Conservation (phyloP, 2,113 vertebrate genomes). For the Mellivora capensis region DNA sequence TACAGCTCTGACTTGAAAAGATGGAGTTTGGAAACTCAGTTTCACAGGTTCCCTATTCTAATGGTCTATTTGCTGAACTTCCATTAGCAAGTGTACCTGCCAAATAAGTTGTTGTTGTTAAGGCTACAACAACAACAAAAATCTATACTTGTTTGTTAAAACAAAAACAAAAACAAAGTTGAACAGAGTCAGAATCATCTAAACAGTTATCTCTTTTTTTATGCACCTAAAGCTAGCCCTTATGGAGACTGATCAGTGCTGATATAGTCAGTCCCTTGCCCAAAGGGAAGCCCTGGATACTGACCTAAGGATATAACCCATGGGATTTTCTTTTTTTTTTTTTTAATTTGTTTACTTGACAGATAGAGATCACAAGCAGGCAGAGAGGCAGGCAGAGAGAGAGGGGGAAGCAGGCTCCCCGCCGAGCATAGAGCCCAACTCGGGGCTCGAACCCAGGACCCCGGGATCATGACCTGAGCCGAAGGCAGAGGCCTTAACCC, state of each 20-base stretch:
- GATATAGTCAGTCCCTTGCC: not conserved
- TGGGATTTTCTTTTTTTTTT: not conserved
- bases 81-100: not conserved
- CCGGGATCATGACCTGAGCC: no score
- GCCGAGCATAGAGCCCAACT: no score
- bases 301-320: not conserved
- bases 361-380: no score
- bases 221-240: not conserved
- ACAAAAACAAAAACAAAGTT: not conserved
- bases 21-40: not conserved
- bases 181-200: not conserved
- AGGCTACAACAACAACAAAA: not conserved
- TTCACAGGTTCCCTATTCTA: fast-evolving
- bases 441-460: no score
- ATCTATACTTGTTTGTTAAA: not conserved
- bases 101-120: not conserved
- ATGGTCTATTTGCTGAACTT: not conserved
- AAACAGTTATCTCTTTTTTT: not conserved
- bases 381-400: no score
- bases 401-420: no score
- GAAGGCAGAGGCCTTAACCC: no score
- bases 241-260: not conserved
- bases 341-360: no score
- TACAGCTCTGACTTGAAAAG: not conserved
- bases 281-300: not conserved